phyloP scores from a whole-genome alignment of 2,113 vertebrate species.

The Apaloderma vittatum region DNA sequence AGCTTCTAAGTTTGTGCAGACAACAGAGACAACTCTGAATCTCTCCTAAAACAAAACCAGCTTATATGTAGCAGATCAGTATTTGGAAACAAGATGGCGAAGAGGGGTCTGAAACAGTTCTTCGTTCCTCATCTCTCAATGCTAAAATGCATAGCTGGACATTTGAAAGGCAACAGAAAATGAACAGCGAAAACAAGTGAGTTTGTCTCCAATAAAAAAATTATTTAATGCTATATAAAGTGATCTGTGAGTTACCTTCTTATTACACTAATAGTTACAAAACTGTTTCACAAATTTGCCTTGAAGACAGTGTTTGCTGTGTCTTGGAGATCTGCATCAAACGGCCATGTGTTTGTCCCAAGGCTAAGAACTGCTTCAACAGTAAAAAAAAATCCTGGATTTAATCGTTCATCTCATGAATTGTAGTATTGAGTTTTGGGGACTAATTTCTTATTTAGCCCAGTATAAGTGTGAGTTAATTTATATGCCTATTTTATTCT shows the following conservation, averaged over 20 bases:
- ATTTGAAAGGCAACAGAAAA: neutral
- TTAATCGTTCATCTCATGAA: neutral
- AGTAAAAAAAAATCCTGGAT: neutral
- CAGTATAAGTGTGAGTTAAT: neutral
- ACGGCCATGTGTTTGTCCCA: neutral
- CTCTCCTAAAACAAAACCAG: neutral
- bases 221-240: neutral
- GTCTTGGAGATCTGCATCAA: neutral
- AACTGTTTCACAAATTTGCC: neutral
- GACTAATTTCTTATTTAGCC: neutral
- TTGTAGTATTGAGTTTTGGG: neutral
- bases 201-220: neutral
- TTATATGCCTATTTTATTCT: neutral
- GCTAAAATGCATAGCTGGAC: neutral
- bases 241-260: neutral
- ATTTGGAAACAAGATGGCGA: neutral
- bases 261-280: neutral
- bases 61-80: neutral
- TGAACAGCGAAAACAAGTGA: fast-evolving
- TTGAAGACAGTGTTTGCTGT: neutral
- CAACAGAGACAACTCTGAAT: neutral
- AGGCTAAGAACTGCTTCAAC: neutral
- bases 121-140: neutral
- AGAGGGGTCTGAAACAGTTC: neutral
- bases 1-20: neutral